A percentile compares a stretch with the other conserved stretches of the same genome.
These are phyloP conservation scores for Neolamprologus longior DNA, from an alignment of 2,113 vertebrate genomes.

Conservation along the genomic window DNA sequence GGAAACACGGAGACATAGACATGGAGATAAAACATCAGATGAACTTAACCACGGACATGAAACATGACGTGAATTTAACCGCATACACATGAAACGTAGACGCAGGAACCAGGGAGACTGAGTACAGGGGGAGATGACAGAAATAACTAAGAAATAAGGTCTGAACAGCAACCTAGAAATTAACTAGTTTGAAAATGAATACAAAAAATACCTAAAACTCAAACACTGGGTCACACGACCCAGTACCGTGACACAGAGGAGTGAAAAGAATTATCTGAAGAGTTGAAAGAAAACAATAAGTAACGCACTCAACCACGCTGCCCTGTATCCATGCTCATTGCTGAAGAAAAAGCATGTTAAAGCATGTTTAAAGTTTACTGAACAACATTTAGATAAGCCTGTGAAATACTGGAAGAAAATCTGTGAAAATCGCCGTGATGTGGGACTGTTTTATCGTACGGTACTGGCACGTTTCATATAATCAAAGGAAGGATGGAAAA, in stretches of 20 bases:
- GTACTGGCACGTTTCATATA: rapidly evolving
- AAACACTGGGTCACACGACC: neutral
- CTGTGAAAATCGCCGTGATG: neutral
- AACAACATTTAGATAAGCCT: neutral
- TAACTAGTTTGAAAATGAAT: neutral
- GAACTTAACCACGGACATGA: neutral
- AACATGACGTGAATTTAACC: neutral
- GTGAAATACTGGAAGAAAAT: neutral
- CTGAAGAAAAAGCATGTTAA: neutral
- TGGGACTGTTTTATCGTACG: neutral
- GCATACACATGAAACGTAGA: too few species aligned
- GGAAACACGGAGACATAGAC: neutral
- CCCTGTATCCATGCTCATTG: neutral
- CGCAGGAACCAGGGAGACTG: neutral
- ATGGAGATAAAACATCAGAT: neutral
- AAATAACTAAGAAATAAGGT: neutral
- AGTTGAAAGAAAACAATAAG: neutral
- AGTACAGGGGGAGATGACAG: neutral
- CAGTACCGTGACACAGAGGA: neutral
- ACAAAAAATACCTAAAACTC: neutral
- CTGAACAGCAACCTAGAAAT: neutral
- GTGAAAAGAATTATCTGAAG: neutral
- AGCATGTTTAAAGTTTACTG: neutral
- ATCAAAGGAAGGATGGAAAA: neutral
- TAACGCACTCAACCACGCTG: rapidly evolving